These are phyloP conservation scores for Panzeria rudis DNA, from an alignment of 2,888 invertebrate species.

Conservation along the genomic window DNA sequence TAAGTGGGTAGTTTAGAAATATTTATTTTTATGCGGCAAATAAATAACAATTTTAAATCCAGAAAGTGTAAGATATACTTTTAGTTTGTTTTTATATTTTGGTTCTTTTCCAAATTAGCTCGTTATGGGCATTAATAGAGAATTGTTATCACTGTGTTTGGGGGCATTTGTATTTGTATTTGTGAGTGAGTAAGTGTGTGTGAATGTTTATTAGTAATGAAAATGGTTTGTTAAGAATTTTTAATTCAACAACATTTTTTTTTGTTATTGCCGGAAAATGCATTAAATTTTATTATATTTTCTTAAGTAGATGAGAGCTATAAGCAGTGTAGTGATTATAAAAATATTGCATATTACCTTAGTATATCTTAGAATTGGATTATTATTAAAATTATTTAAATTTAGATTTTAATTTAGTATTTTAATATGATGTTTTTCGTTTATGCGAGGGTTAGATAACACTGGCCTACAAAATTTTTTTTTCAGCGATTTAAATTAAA, in stretches of 20 bases:
- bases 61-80: slow-evolving; percentile 12
- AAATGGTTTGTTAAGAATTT: slow-evolving; percentile 6
- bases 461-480: too few species aligned
- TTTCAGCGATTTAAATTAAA: too few species aligned
- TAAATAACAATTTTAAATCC: slow-evolving; percentile 67
- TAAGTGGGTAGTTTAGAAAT: slow-evolving; percentile 58
- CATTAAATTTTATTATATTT: slow-evolving; percentile 11
- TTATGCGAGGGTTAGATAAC: too few species aligned
- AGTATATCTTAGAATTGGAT: too few species aligned
- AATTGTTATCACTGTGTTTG: slow-evolving; percentile 36
- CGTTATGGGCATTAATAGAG: slow-evolving; percentile 45
- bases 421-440: background rate
- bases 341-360: background rate
- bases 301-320: background rate
- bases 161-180: too few species aligned
- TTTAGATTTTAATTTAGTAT: background rate
- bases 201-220: background rate
- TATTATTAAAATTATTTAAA: too few species aligned
- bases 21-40: slow-evolving; percentile 66
- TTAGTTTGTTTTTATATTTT: slow-evolving; percentile 6
- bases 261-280: background rate
- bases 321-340: background rate
- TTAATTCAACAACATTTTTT: slow-evolving; percentile 20
- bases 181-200: background rate
- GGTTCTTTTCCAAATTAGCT: slow-evolving; percentile 45